Evolutionary conservation across 1,140 invertebrate species (phyloP), one percentile per base, ranked within the genome.

Genomic region (Prorops nasuta): DNA sequence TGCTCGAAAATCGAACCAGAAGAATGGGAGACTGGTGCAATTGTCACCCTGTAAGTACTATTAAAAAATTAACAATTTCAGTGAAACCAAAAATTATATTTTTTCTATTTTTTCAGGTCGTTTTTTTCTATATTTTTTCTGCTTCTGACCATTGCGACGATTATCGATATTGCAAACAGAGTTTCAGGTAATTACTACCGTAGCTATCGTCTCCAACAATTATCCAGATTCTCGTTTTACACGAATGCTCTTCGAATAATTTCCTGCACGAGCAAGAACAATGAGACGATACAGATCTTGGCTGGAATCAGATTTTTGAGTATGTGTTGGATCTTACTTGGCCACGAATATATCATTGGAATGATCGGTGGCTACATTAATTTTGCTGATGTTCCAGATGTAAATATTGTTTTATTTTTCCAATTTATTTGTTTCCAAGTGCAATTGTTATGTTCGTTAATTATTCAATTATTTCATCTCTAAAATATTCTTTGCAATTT

Each of bases 281-380:
- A 10, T 9, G 17, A 22, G 18, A 49, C 37, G 12, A 54, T 74
- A 35, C 53, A 51, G 1, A 58, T 54, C 15, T 40, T 79, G 3
- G 61, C 74, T 49, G 76, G 76, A 16, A 51, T 78, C 6, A 54
- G 74, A 28, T 70, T 72, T 47, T 46, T 79, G 7, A 74, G 70
- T 46, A 75, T 69, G 20, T 46, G 49, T 9, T 78, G 73, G 71
- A 67, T 79, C 6, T 44, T 77, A 15, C 28, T 78, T 2, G 70
- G 64, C 0, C 77, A 79, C 49, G 64, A 63, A 10, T 72, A 64
- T 44, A 58, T 63, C 4, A 54, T 47, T 19, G 22, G 17, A 3
- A 44, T 59, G 32, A 37, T 56, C 10, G 48, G 18, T 14, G 45
- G 56, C 17, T 56, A 44, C 15, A 39, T 60, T 4, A 61, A 64